Evolutionary conservation across 1,140 invertebrate genomes (phyloP).

Genomic region (Atopsyche davidsoni): DNA sequence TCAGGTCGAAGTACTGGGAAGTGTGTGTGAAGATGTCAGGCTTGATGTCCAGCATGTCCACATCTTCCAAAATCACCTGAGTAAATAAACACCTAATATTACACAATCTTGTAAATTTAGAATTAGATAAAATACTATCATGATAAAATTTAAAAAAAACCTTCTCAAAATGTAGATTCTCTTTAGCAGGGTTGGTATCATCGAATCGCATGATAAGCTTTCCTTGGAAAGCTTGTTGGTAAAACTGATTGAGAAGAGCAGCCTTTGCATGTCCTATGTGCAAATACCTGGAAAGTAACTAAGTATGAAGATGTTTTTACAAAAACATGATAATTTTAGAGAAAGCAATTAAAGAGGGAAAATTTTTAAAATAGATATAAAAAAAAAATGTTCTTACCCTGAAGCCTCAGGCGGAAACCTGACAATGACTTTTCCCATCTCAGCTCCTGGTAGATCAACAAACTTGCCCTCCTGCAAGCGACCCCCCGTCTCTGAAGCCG

Average conservation of each 20-base stretch:
- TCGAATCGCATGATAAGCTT: conserved; percentile 98
- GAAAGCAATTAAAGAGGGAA: neutral
- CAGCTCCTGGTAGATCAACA: conserved; percentile 90
- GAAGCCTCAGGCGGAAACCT: conserved; percentile 98
- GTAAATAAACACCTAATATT: conserved; percentile 37
- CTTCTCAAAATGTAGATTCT: conserved; percentile 97
- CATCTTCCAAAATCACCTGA: conserved; percentile 89
- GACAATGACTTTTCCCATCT: conserved; percentile 92
- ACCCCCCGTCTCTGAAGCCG: conserved; percentile 37
- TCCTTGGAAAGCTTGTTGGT: conserved; percentile 89
- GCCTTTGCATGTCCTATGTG: conserved; percentile 99
- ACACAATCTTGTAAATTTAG: conserved; percentile 15
- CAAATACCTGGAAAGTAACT: conserved; percentile 63
- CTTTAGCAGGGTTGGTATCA: conserved; percentile 99
- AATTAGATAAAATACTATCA: conserved; percentile 6
- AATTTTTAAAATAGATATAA: neutral
- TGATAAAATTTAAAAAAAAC: conserved; percentile 31
- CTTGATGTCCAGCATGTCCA: conserved; percentile 85
- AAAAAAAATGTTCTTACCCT: conserved; percentile 53
- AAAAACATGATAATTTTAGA: neutral
- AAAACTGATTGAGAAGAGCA: conserved; percentile 96
- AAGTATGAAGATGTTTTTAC: conserved; percentile 7
- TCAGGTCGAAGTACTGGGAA: conserved; percentile 93
- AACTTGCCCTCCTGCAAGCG: conserved; percentile 88
- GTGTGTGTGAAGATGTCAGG: conserved; percentile 93